Evolutionary conservation across 2,888 invertebrate species (phyloP).

Genomic region (Netelia fuscicornis): DNA sequence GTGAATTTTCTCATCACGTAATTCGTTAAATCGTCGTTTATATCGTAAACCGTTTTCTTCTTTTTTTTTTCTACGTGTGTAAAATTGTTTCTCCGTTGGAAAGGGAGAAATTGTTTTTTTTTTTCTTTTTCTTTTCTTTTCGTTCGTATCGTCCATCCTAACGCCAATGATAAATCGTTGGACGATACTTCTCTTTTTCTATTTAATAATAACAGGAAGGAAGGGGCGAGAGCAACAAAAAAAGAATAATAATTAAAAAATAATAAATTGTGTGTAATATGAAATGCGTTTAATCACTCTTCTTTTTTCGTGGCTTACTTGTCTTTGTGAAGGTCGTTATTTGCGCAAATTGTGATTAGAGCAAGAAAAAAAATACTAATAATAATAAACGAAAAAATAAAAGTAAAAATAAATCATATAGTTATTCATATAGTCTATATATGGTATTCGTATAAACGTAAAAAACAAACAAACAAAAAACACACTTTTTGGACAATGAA

Average conservation of each 20-base stretch:
- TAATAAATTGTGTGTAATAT: slow-evolving; percentile 53
- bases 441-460: slow-evolving; percentile 69
- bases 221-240: not conserved
- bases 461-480: slow-evolving; percentile 53
- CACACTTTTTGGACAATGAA: slow-evolving; percentile 64
- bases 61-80: slow-evolving; percentile 42
- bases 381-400: slow-evolving; percentile 64
- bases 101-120: slow-evolving; percentile 38
- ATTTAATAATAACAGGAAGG: not conserved
- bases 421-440: slow-evolving; percentile 75
- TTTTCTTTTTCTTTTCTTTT: not conserved
- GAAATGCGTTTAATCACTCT: slow-evolving; percentile 52
- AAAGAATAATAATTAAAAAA: slow-evolving; percentile 48
- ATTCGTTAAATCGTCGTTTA: slow-evolving; percentile 36
- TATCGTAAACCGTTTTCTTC: slow-evolving; percentile 21
- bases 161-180: slow-evolving; percentile 45
- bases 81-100: slow-evolving; percentile 38
- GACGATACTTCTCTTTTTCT: slow-evolving; percentile 26
- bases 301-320: slow-evolving; percentile 77
- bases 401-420: slow-evolving; percentile 77
- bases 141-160: slow-evolving; percentile 33
- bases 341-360: slow-evolving; percentile 78
- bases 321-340: slow-evolving; percentile 79
- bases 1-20: slow-evolving; percentile 19
- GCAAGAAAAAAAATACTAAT: slow-evolving; percentile 56